phyloP scores from a whole-genome alignment of 2,113 vertebrate species.

The Phalacrocorax carbo region DNA sequence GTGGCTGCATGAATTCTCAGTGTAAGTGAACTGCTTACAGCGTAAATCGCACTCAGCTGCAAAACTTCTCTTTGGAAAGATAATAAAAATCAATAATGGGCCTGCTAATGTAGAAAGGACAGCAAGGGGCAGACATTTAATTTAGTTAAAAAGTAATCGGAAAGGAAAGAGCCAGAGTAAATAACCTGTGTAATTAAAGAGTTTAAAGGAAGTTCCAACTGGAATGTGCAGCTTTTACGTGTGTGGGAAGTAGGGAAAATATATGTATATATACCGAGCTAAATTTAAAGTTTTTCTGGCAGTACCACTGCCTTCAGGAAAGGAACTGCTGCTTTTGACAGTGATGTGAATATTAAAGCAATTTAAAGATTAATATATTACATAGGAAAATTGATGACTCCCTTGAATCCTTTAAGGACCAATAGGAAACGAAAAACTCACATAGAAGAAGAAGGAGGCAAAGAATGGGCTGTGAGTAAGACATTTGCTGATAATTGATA shows the following conservation, averaged over 20 bases:
- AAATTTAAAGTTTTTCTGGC: slow-evolving; percentile 54
- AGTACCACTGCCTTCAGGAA: slow-evolving; percentile 45
- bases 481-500: slow-evolving; percentile 22
- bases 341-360: slow-evolving; percentile 44
- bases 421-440: not conserved
- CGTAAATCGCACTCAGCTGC: slow-evolving; percentile 25
- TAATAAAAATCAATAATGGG: slow-evolving; percentile 64
- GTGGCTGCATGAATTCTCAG: slow-evolving; percentile 19
- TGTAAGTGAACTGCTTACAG: not conserved
- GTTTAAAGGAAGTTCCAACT: slow-evolving; percentile 55
- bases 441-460: not conserved
- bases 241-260: slow-evolving; percentile 38
- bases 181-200: slow-evolving; percentile 67
- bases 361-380: slow-evolving; percentile 25
- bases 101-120: slow-evolving; percentile 54
- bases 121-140: slow-evolving; percentile 52
- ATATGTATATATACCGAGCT: slow-evolving; percentile 36
- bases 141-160: slow-evolving; percentile 51
- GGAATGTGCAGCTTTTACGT: slow-evolving; percentile 17
- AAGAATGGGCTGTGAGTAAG: not conserved
- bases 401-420: not conserved
- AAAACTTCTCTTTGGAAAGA: slow-evolving; percentile 37
- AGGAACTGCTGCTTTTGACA: slow-evolving; percentile 49
- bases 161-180: slow-evolving; percentile 54
- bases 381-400: slow-evolving; percentile 9